Percentiles rank a stretch among this genome's conserved stretches.
Conservation (phyloP, 1,140 invertebrate species). For the Eumaeus atala region DNA sequence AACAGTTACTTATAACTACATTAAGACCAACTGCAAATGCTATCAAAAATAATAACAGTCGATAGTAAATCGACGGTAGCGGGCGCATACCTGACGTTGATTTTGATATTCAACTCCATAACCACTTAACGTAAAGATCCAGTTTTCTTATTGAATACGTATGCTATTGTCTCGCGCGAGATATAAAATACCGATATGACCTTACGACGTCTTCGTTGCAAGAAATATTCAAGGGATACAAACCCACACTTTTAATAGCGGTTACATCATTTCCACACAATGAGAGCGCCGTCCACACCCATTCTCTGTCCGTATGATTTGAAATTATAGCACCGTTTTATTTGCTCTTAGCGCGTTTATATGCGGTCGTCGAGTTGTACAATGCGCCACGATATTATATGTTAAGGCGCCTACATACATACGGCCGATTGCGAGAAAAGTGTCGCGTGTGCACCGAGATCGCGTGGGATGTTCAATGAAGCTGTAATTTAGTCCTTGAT, state of each 20-base stretch:
- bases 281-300: slow-evolving; percentile 71
- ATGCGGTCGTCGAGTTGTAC: slow-evolving; percentile 63
- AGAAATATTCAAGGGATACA: slow-evolving; percentile 72
- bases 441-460: slow-evolving; percentile 46
- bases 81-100: slow-evolving; percentile 32
- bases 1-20: background rate
- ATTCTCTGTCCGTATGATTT: slow-evolving; percentile 74
- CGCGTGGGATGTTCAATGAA: slow-evolving; percentile 64
- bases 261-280: slow-evolving; percentile 74
- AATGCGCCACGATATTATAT: slow-evolving; percentile 43
- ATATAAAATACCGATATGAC: slow-evolving; percentile 73
- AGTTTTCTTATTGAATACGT: slow-evolving; percentile 64
- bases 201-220: slow-evolving; percentile 68
- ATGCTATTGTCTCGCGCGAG: slow-evolving; percentile 66
- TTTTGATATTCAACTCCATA: slow-evolving; percentile 44
- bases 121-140: slow-evolving; percentile 57
- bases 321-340: slow-evolving; percentile 74
- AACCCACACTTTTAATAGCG: slow-evolving; percentile 72
- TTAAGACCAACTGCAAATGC: background rate
- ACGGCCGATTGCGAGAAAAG: slow-evolving; percentile 34
- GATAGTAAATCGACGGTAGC: slow-evolving; percentile 23
- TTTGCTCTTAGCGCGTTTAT: slow-evolving; percentile 70
- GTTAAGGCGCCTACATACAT: background rate
- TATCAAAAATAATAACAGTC: slow-evolving; percentile 12
- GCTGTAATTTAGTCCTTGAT: slow-evolving; percentile 69